These are phyloP conservation scores for Cosmopolites sordidus DNA, from an alignment of 2,888 invertebrate species.

Conservation along the genomic window DNA sequence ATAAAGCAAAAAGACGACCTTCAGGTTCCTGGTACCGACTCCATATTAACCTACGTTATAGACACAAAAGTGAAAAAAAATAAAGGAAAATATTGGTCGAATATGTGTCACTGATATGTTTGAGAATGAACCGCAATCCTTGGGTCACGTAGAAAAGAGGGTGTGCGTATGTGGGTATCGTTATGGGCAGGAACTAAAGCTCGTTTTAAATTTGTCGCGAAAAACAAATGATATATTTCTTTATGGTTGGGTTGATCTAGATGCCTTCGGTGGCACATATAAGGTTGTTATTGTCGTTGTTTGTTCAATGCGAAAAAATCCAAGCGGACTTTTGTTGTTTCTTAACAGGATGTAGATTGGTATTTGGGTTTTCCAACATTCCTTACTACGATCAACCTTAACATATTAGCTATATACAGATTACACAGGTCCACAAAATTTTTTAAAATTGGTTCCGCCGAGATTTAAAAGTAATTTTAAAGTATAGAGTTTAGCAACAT, in stretches of 20 bases:
- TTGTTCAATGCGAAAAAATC: not conserved
- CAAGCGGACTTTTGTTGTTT: too few species aligned
- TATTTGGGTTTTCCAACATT: too few species aligned
- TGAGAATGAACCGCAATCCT: slow-evolving; percentile 7
- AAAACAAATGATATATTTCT: slow-evolving; percentile 14
- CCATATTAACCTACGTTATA: slow-evolving; percentile 6
- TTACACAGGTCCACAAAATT: too few species aligned
- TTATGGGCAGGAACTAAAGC: slow-evolving; percentile 11
- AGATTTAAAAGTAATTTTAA: too few species aligned
- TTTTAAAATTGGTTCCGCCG: too few species aligned
- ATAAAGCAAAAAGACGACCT: slow-evolving; percentile 17
- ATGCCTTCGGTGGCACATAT: slow-evolving; percentile 8
- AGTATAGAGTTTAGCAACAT: too few species aligned
- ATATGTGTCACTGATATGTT: not conserved
- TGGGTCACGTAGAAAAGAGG: slow-evolving; percentile 7
- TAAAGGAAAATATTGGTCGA: slow-evolving; percentile 3
- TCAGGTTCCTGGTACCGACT: slow-evolving; percentile 14
- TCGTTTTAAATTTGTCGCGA: slow-evolving; percentile 11
- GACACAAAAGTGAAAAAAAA: not conserved
- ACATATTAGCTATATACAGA: too few species aligned
- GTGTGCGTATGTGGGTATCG: slow-evolving; percentile 16
- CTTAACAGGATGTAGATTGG: too few species aligned
- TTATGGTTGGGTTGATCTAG: slow-evolving; percentile 17
- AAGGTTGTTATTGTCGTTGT: slow-evolving; percentile 6
- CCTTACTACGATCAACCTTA: too few species aligned